Evolutionary conservation across 2,888 invertebrate species (phyloP), one percentile per base, ranked within the genome.

Genomic region (Malthinus seriepunctatus): DNA sequence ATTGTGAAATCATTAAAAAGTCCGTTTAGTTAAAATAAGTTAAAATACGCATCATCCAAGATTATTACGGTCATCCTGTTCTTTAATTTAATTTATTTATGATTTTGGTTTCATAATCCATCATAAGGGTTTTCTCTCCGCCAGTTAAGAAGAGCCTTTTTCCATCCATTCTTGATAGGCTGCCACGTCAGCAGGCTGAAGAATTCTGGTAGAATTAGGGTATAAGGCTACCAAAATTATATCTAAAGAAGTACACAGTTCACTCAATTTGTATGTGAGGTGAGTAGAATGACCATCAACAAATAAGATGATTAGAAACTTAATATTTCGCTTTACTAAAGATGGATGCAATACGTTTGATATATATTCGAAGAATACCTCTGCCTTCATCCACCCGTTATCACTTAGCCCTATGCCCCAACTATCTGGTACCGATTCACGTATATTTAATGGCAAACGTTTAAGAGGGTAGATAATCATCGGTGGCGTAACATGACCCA

Each of bases 301-400:
- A n/a, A n/a, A n/a, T n/a, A n/a, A n/a, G n/a, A n/a, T n/a, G n/a
- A 44, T 64, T 6, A 61, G 65, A 15, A 48, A 53, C 14, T 51
- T 23, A 31, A 60, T 50, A 8, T 63, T 59, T 12, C 55, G 23
- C 33, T 61, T 15, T 38, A 12, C 33, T 10, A 57, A 10, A 38
- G 37, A 45, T 14, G 56, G 56, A 49, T 56, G 10, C n/a, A 61
- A 39, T 8, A 56, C 44, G 14, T 61, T 61, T n/a, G 38, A 56
- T 9, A 77, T 72, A 53, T 77, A 79, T 49, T 77, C 74, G 56
- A 68, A 71, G 62, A 79, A 79, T 8, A 75, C 31, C 37, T 76
- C 75, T 0, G 71, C 47, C 15, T 72, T 76, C 78, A 78, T 79
- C 77, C 77, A 78, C 3, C 78, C 78, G 51, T 68, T 74, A 8